Base-by-base conservation (phyloP, 2,113 vertebrate species). In the Xenotilapia flavipinnis region DNA sequence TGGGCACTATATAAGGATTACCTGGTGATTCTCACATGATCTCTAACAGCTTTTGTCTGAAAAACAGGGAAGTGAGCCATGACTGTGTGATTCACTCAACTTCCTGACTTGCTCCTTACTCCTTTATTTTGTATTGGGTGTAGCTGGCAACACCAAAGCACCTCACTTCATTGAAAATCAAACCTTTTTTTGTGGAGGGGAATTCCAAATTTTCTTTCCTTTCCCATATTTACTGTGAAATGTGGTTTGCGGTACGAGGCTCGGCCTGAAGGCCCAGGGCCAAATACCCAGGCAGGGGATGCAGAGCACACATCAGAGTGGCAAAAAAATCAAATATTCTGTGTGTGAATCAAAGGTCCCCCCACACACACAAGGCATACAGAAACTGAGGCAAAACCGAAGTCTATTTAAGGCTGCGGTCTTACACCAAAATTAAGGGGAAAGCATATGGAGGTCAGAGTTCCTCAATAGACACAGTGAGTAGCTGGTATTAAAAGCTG, bases 1-100 rank as follows among this genome's bases (percentile, higher is more conserved):
- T 51, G 54, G 36, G 31, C 38, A 26, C 19, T 47, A 42, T 40
- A 8, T 83, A 73, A 9, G 12, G 51, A 87, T 79, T 54, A 92
- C 55, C 87, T 86, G 86, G 38, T 92, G 90, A 92, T 62, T 60
- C 36, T 90, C 89, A 94, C 85, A 92, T 93, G 89, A 91, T 93
- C 9, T 91, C 11, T 28, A 1, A 19, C 15, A 10, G 51, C 11
- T 28, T 17, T 49, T 12, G 11, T 21, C 36, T 19, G 15, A 83
- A 83, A 60, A 60, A 7, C 19, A 83, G 58, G 9, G 28, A 7
- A 68, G 70, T 56, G 23, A 47, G 60, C 17, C 15, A 17, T 1
- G 9, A 38, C 42, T 40, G 6, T 12, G 49, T 81, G 80, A 91
- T 6, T 89, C 68, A 84, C 9, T 21, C 62, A n/a, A 40, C 28